Evolutionary conservation across 2,797 vertebrate species (phyloP), one percentile per base, ranked within the genome.

Genomic region (Enteromius paludinosus): DNA sequence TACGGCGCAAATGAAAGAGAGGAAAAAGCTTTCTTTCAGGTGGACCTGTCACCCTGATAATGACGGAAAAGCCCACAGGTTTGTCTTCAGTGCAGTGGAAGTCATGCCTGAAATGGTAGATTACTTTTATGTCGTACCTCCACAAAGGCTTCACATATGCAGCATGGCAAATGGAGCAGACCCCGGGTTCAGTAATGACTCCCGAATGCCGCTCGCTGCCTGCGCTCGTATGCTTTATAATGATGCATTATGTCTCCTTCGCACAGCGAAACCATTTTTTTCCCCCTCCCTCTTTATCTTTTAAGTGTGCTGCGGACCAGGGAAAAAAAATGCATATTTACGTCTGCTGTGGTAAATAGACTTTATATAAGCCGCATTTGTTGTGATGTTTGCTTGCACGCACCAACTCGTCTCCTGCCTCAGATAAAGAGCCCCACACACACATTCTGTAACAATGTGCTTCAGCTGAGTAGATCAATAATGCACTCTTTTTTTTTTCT

Each of bases 401-500:
- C 69, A 49, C 20, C 28, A 54, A 56, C 25, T 47, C 69, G n/a
- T 86, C 49, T 75, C 69, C 78, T 84, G 52, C 18, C 76, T 61
- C 33, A 18, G 23, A 68, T 71, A 56, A 73, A 81, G 65, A 45
- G 23, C 62, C 64, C 20, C 81, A n/a, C 47, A 43, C 59, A 43
- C 79, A 65, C 77, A 54, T 81, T 79, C 62, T 25, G 72, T 69
- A 78, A 85, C 85, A 83, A 66, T 73, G 82, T 80, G 41, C 81
- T 82, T 86, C 73, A 84, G 80, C 70, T 69, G 84, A 83, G 73
- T 76, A 72, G 65, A 88, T 88, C 87, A 91, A 92, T 91, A 92
- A 93, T 90, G 91, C 80, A 90, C 87, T 66, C 25, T 30, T 88
- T 59, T 28, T 88, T 38, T 47, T 89, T 87, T 87, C 59, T 79